phyloP scores from a whole-genome alignment of 2,113 vertebrate genomes.

The Phalacrocorax aristotelis region DNA sequence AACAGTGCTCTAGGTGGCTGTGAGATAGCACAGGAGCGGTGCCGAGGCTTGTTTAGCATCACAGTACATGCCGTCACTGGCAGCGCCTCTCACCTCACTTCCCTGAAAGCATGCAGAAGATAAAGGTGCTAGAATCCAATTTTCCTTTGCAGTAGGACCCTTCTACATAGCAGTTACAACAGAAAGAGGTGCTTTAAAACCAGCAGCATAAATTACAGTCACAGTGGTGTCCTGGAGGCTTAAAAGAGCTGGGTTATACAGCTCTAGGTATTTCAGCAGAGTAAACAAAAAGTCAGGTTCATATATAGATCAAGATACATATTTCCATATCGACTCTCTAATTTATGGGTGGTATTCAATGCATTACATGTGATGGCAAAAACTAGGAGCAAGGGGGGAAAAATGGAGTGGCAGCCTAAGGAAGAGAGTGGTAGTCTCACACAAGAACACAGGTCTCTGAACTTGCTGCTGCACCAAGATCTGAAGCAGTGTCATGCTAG shows the following conservation, averaged over 20 bases:
- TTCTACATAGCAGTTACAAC: background rate
- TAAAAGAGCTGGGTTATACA: background rate
- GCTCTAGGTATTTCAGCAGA: background rate
- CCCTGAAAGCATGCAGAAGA: background rate
- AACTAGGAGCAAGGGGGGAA: background rate
- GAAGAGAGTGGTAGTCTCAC: rapidly evolving
- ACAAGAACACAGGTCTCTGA: background rate
- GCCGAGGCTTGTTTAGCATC: background rate
- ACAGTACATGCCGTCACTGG: rapidly evolving
- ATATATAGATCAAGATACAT: rapidly evolving
- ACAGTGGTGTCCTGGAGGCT: background rate
- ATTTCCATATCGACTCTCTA: background rate
- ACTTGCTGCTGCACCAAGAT: background rate
- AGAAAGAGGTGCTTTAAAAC: background rate
- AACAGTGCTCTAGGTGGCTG: background rate
- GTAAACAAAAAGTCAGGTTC: background rate
- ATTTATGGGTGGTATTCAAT: background rate
- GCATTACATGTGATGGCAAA: rapidly evolving
- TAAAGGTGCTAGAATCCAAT: background rate
- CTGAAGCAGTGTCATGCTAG: rapidly evolving
- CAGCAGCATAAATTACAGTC: background rate
- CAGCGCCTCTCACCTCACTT: background rate
- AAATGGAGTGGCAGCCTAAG: background rate
- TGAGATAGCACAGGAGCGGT: background rate
- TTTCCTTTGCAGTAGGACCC: background rate